Evolutionary conservation across 2,888 invertebrate species (phyloP), one percentile per base, ranked within the genome.

Genomic region (Temnothorax ravouxi): DNA sequence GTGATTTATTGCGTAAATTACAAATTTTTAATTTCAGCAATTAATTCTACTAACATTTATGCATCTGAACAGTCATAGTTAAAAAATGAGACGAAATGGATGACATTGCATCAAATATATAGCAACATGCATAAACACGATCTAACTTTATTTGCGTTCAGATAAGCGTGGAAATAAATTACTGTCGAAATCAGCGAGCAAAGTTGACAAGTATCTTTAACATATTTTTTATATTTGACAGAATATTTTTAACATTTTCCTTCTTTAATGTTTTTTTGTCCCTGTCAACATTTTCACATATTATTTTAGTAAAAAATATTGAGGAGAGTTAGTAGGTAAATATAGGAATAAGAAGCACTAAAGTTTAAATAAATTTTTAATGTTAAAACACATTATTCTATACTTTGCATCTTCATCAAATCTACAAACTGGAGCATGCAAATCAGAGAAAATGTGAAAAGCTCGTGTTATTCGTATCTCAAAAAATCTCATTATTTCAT

Each of bases 401-500:
- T 74, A 29, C 8, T 29, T 5, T 47, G 11, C 2, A 44, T 38
- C 2, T 56, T 72, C 34, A 29, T 56, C 13, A 47, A 75, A 62
- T 62, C 9, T 4, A 47, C n/a, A 34, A 47, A 62, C 0, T 62
- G 6, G 4, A 47, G 4, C n/a, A 74, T 18, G 59, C 29, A 44
- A 61, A 47, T 62, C 25, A 41, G n/a, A 61, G 8, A 62, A 61
- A 72, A 56, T 41, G 38, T 41, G 21, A 38, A 38, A 34, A 2
- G 3, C 9, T 44, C 9, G 11, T 21, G 11, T 75, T 62, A 75
- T 3, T 34, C 47, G 3, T 75, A 47, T 61, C 9, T 75, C 0
- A 29, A 4, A 75, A 75, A 61, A n/a, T 74, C 44, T 61, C 15
- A 41, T 75, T 21, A 50, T 74, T 29, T 61, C 15, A 41, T 75